Percentiles rank a stretch among this genome's conserved stretches.
Evolutionary conservation across 2,113 vertebrate genomes (phyloP).

Genomic region (Dromas ardeola): DNA sequence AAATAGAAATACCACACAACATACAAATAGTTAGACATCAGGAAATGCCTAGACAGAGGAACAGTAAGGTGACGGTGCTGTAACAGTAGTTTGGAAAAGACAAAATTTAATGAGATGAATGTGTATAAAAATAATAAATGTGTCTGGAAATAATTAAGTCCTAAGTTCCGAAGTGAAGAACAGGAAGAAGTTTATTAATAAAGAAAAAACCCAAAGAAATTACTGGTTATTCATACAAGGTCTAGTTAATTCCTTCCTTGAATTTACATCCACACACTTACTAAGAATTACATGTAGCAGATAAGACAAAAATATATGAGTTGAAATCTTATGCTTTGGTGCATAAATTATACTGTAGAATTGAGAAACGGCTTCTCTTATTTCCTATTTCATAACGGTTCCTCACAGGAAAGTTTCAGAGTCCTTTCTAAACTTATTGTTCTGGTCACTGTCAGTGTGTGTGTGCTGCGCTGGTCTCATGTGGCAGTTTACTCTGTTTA

Average conservation of each 20-base stretch:
- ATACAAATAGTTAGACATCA: not conserved
- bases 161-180: not conserved
- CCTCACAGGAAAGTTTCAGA: not conserved
- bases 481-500: not conserved
- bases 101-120: not conserved
- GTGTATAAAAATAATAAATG: not conserved
- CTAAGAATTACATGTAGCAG: not conserved
- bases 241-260: not conserved
- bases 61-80: not conserved
- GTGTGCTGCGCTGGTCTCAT: not conserved
- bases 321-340: not conserved
- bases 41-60: not conserved
- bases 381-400: not conserved
- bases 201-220: not conserved
- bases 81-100: not conserved
- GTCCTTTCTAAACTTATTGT: not conserved
- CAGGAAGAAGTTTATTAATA: not conserved
- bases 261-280: not conserved
- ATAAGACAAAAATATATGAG: not conserved
- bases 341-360: not conserved
- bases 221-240: not conserved
- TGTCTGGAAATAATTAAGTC: not conserved
- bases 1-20: not conserved
- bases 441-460: not conserved
- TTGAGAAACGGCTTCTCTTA: not conserved